phyloP scores from a whole-genome alignment of 1,140 invertebrate species.

The Eulimnadia texana region DNA sequence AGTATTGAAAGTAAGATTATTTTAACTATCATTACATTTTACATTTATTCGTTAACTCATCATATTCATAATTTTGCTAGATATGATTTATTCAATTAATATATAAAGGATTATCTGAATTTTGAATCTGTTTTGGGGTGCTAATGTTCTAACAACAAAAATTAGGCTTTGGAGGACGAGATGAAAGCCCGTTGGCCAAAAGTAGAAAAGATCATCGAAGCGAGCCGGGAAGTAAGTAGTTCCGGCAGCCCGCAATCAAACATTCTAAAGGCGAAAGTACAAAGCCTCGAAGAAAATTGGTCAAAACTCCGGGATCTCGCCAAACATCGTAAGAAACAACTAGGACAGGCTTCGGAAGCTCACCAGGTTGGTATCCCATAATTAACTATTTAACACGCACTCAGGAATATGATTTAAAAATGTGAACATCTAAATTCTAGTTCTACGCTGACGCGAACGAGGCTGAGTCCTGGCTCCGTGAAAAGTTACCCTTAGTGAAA shows the following conservation, averaged over 20 bases:
- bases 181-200: conserved; percentile 68
- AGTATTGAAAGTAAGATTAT: too few species aligned
- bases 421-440: conserved; percentile 28
- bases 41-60: too few species aligned
- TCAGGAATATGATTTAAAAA: neutral
- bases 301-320: conserved; percentile 67
- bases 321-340: conserved; percentile 60
- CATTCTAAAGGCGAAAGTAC: conserved; percentile 63
- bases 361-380: conserved; percentile 45
- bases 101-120: too few species aligned
- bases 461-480: conserved; percentile 91
- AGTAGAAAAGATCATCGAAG: conserved; percentile 56
- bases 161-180: conserved; percentile 64
- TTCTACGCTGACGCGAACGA: conserved; percentile 96
- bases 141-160: too few species aligned
- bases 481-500: conserved; percentile 72
- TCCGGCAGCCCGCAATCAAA: conserved; percentile 58
- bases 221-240: conserved; percentile 54
- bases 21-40: too few species aligned
- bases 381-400: neutral
- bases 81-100: too few species aligned
- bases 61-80: too few species aligned
- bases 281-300: conserved; percentile 70
- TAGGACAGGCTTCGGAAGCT: conserved; percentile 86
- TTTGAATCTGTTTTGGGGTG: too few species aligned